Base-by-base conservation (phyloP, 2,888 invertebrate genomes). In the Callinectes sapidus region DNA sequence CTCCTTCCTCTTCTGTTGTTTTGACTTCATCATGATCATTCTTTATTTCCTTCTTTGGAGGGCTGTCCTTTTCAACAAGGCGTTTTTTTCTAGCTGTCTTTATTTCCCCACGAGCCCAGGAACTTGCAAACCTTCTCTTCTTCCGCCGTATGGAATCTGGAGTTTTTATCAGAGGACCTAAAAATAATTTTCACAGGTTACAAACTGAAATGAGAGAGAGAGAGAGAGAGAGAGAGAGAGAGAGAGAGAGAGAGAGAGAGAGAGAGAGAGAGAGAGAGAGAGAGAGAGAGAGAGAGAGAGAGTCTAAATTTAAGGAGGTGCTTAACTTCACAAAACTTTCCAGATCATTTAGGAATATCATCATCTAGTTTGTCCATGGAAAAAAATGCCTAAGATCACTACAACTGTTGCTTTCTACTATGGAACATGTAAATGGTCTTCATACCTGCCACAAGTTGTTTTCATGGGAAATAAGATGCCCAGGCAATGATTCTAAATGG, bases 91-190 rank as follows among this genome's bases (percentile, higher is more conserved):
- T 96, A 77, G 95, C 96, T 71, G 95, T 96, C 89, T 96, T 96
- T n/a, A 96, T 96, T 94, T 96, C 96, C 1, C 96, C 96, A 66
- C 96, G 95, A 14, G 96, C 96, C 96, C 96, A 96, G 48, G 89
- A 77, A 86, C 85, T 91, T 48, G 90, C 61, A 55, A 6, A 87
- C 66, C 89, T 87, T n/a, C 92, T 54, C 42, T 91, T 93, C 23
- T 55, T 88, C 8, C 91, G 88, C 42, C 91, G 77, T 81, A 88
- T 87, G n/a, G 88, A 77, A 66, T 93, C 92, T 13, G 92, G 89
- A 23, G 91, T 85, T 81, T 93, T 93, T n/a, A 86, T 42, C 13
- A 55, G 66, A 10, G 61, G 89, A 42, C 28, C 92, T 93, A 71
- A 13, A 71, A 71, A 71, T 18, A 16, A 18, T 61, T 61, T 61